Evolutionary conservation across 2,888 invertebrate genomes (phyloP).

Genomic region (Andrena marginata): DNA sequence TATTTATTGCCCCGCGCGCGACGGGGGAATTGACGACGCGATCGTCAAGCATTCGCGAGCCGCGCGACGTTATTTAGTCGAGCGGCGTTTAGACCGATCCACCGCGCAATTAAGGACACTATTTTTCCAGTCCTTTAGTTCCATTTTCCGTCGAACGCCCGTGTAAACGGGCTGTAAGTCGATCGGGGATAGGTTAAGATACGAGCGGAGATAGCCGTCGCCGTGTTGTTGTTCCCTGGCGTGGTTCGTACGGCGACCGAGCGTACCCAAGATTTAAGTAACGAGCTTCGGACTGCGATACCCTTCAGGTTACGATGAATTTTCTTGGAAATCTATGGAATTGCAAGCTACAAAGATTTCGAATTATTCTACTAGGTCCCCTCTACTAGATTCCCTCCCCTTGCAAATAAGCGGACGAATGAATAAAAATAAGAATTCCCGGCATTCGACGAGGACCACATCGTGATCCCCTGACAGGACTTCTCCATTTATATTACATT

Average conservation of each 20-base stretch:
- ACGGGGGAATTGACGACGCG: constrained; percentile 48
- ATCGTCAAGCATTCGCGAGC: constrained; percentile 55
- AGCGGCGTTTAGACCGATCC: constrained; percentile 30
- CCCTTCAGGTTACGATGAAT: background rate
- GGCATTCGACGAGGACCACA: too few species aligned
- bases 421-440: too few species aligned
- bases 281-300: background rate
- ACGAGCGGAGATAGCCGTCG: constrained; percentile 29
- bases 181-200: constrained; percentile 37
- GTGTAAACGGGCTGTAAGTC: constrained; percentile 33
- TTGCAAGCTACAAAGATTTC: too few species aligned
- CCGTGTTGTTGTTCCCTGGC: constrained; percentile 19
- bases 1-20: constrained; percentile 63
- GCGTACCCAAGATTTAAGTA: background rate
- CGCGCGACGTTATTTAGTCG: constrained; percentile 49
- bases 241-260: background rate
- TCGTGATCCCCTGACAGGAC: too few species aligned
- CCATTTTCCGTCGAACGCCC: constrained; percentile 8
- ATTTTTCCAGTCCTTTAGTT: background rate
- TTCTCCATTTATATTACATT: background rate
- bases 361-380: too few species aligned
- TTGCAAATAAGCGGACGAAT: too few species aligned
- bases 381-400: too few species aligned
- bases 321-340: too few species aligned
- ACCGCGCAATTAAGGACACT: constrained; percentile 31